Base-by-base conservation (phyloP, 2,888 invertebrate species). In the Andrena trimmerana region DNA sequence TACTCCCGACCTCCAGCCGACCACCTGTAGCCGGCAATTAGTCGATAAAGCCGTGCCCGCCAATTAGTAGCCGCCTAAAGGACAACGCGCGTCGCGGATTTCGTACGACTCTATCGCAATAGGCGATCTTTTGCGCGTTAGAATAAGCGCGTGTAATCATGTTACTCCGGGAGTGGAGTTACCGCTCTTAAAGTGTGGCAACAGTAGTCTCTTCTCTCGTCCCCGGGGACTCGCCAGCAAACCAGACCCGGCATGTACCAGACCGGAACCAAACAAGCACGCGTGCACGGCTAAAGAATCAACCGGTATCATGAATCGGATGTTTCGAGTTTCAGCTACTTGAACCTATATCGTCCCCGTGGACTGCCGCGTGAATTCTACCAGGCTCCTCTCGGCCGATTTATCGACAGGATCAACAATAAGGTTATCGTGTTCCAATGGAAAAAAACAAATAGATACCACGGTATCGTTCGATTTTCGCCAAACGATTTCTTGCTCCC, bases 111-210 rank as follows among this genome's bases (percentile, higher is more conserved):
- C 31, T 48, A 70, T 48, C 67, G 65, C 65, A 27, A 48, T 65
- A 67, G 8, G 31, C 71, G 6, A 36, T 20, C 8, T 84, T 75
- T 72, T 84, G 57, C 76, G 74, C 62, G 42, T 65, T 68, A 33
- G 27, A 48, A 62, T 82, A 74, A n/a, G 59, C 52, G 65, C 33
- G 29, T 20, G 60, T 81, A 76, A 80, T 87, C 83, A 81, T 77
- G 71, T 85, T 87, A 87, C 86, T 79, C 36, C 65, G 10, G 73
- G 85, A 85, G 83, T 87, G 84, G 85, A 87, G 87, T 87, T 87
- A 83, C 83, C 74, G 72, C 69, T 87, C 74, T 69, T 73, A 72
- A 57, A 72, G 68, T 75, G 74, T 69, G 74, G 78, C 76, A 69
- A 87, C 77, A 70, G 62, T 81, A 73, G 62, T 81, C 81, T 77